Evolutionary conservation across 2,113 vertebrate species (phyloP).

Genomic region (Marmota flaviventris): DNA sequence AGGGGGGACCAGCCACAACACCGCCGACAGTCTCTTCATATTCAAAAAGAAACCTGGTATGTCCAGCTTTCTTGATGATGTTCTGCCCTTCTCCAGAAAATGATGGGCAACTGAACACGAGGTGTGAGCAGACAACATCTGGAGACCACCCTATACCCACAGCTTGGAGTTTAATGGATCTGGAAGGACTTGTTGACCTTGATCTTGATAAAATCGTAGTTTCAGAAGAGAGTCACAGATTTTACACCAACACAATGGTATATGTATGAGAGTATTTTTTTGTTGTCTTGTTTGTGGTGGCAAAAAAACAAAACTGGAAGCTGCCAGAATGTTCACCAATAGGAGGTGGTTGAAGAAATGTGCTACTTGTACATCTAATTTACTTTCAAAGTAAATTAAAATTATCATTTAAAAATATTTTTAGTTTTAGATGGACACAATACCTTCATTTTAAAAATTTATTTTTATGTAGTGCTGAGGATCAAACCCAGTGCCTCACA

Average conservation of each 20-base stretch:
- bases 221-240: neutral
- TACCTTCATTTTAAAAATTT: too few relatives aligned
- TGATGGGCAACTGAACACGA: neutral
- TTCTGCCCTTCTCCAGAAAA: neutral
- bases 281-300: neutral
- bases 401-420: neutral
- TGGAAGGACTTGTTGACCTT: neutral
- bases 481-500: too few relatives aligned
- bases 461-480: too few relatives aligned
- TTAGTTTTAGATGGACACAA: too few relatives aligned
- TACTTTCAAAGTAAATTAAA: conserved; percentile 8
- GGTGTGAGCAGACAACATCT: neutral
- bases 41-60: neutral
- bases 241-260: neutral
- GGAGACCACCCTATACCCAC: neutral
- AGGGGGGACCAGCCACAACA: neutral
- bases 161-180: neutral
- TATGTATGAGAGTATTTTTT: neutral
- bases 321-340: neutral
- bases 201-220: conserved; percentile 6
- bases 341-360: neutral
- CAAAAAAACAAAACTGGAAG: neutral
- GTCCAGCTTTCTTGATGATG: neutral
- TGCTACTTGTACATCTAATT: neutral
- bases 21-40: neutral